These are phyloP conservation scores for Cryptus viduatorius DNA, from an alignment of 2,888 invertebrate genomes.

Conservation along the genomic window DNA sequence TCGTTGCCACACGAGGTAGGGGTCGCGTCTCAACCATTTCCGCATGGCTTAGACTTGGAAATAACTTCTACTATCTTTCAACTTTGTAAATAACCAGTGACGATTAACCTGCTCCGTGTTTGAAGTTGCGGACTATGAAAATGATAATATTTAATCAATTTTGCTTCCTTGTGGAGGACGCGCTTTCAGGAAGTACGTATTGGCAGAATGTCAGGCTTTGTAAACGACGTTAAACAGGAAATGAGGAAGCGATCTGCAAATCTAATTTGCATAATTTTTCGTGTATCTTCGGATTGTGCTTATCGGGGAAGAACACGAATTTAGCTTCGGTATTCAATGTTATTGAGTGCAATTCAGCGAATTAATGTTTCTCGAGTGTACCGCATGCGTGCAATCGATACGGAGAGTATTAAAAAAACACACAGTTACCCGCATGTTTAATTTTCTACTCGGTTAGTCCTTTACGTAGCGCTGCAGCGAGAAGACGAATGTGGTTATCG, in stretches of 20 bases:
- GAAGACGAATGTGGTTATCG: constrained; percentile 45
- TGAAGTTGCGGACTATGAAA: background rate
- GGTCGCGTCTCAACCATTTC: constrained; percentile 13
- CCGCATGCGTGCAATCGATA: constrained; percentile 26
- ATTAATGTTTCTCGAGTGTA: constrained; percentile 9
- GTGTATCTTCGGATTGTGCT: no score
- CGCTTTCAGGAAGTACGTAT: background rate
- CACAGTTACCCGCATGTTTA: constrained; percentile 48
- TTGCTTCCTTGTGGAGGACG: background rate
- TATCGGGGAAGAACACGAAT: background rate
- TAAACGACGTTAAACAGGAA: no score
- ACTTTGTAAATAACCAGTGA: constrained; percentile 2
- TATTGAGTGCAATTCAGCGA: background rate
- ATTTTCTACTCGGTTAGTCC: constrained; percentile 20
- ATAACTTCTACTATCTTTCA: constrained; percentile 16
- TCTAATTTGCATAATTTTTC: no score
- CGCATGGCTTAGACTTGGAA: background rate
- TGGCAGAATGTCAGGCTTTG: no score
- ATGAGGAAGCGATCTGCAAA: no score
- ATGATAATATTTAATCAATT: background rate
- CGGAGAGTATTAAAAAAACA: background rate
- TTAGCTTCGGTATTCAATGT: background rate
- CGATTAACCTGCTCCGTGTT: constrained; percentile 1
- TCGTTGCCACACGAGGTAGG: constrained; percentile 29
- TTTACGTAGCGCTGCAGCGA: constrained; percentile 44